phyloP scores from a whole-genome alignment of 2,797 vertebrate genomes.

The Chaetophractus vellerosus region DNA sequence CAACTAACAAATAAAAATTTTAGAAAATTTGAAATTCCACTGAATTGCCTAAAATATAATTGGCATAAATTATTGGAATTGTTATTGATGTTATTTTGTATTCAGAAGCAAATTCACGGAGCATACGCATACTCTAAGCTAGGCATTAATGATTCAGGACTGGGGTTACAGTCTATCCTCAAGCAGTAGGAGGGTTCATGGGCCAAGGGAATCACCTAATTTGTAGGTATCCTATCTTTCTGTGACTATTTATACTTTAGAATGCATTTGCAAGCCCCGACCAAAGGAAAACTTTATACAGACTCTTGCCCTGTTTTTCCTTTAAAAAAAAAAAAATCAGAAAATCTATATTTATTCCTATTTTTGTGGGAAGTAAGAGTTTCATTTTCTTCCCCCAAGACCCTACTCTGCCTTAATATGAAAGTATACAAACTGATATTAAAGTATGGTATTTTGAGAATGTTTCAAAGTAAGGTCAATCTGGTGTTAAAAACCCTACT shows the following conservation, averaged over 20 bases:
- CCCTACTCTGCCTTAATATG: constrained; percentile 85
- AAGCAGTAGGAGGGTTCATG: background rate
- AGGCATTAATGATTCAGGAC: background rate
- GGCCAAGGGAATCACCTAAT: background rate
- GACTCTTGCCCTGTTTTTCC: constrained; percentile 37
- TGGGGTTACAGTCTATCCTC: background rate
- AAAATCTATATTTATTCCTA: constrained; percentile 75
- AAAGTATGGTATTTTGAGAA: constrained; percentile 94
- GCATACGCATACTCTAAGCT: background rate
- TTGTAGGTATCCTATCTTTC: background rate
- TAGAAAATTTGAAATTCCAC: background rate
- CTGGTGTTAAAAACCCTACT: constrained; percentile 93
- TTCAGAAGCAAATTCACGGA: background rate
- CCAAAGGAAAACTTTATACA: constrained; percentile 59
- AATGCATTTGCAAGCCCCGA: constrained; percentile 63
- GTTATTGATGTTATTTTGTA: background rate
- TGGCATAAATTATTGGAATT: background rate
- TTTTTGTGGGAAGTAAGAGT: constrained; percentile 87
- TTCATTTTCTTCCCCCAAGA: constrained; percentile 81
- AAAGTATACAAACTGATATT: constrained; percentile 92
- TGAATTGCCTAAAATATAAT: constrained; percentile 35
- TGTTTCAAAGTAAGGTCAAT: constrained; percentile 94
- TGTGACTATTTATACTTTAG: background rate
- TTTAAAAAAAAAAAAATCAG: constrained; percentile 73
- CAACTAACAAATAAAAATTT: background rate